These are phyloP conservation scores for Teinopalpus imperialis DNA, from an alignment of 2,888 invertebrate species.

Conservation along the genomic window DNA sequence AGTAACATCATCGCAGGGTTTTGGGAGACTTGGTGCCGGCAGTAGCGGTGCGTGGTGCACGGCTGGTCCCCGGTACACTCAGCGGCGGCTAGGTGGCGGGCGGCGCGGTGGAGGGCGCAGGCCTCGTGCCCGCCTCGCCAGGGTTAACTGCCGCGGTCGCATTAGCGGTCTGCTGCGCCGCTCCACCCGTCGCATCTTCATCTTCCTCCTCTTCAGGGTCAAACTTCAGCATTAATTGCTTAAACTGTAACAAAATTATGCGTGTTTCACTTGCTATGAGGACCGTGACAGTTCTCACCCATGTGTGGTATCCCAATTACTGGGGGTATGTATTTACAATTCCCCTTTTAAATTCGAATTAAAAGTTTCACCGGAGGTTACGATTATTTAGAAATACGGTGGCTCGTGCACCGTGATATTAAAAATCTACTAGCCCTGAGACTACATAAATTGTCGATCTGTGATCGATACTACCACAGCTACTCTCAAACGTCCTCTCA, in stretches of 20 bases:
- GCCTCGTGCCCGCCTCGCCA: constrained; percentile 32
- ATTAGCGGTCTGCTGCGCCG: constrained; percentile 41
- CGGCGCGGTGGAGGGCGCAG: constrained; percentile 29
- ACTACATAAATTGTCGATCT: too few relatives aligned
- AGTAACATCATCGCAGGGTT: constrained; percentile 26
- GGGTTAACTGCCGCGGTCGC: constrained; percentile 81
- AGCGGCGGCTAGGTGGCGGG: constrained; percentile 32
- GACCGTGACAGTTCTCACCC: too few relatives aligned
- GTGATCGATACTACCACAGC: too few relatives aligned
- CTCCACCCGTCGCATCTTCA: constrained; percentile 69
- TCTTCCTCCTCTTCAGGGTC: constrained; percentile 91
- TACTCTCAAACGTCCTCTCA: too few relatives aligned
- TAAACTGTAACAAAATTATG: constrained; percentile 82
- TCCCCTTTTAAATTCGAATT: too few relatives aligned
- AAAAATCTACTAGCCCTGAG: too few relatives aligned
- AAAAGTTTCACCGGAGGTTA: too few relatives aligned
- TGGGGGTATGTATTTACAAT: too few relatives aligned
- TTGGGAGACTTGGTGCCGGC: constrained; percentile 22
- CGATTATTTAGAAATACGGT: too few relatives aligned
- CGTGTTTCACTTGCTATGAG: too few relatives aligned
- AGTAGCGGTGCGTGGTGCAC: constrained; percentile 42
- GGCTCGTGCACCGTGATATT: too few relatives aligned
- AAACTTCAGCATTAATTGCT: constrained; percentile 91
- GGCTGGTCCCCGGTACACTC: constrained; percentile 47
- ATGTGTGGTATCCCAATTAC: too few relatives aligned